Conservation (phyloP, 2,888 invertebrate species). For the Diogma glabrata region DNA sequence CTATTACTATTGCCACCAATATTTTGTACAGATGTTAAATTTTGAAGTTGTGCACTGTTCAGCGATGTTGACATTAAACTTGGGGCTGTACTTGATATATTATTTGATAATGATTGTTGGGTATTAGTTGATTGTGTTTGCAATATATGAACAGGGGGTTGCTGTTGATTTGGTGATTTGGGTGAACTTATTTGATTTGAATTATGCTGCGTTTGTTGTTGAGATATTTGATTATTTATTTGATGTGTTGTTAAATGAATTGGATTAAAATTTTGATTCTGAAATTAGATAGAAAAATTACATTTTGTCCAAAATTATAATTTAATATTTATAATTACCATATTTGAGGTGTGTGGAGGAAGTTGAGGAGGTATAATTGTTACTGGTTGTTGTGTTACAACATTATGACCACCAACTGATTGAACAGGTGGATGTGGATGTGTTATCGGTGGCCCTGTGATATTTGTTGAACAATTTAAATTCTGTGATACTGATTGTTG, state of each 20-base stretch:
- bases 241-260: slow-evolving; percentile 36
- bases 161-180: slow-evolving; percentile 36
- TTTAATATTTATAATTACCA: background rate
- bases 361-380: slow-evolving; percentile 35
- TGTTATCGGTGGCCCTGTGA: slow-evolving; percentile 4
- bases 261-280: slow-evolving; percentile 30
- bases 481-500: background rate
- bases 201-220: slow-evolving; percentile 12
- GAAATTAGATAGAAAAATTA: slow-evolving; percentile 13
- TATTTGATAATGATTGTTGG: slow-evolving; percentile 17
- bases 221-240: slow-evolving; percentile 34
- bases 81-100: slow-evolving; percentile 20
- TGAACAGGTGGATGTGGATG: background rate
- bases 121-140: slow-evolving; percentile 11
- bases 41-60: slow-evolving; percentile 28
- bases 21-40: slow-evolving; percentile 23
- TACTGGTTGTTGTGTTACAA: slow-evolving; percentile 30
- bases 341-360: slow-evolving; percentile 26
- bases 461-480: slow-evolving; percentile 9
- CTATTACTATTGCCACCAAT: slow-evolving; percentile 1
- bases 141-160: slow-evolving; percentile 7
- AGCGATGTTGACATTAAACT: slow-evolving; percentile 36
- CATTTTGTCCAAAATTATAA: background rate
- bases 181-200: slow-evolving; percentile 32
- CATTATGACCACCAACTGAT: slow-evolving; percentile 13